A percentile compares a stretch with the other conserved stretches of the same genome.
Evolutionary conservation across 23 tunicate genomes (phyloP).

Genomic region (Styela clava): DNA sequence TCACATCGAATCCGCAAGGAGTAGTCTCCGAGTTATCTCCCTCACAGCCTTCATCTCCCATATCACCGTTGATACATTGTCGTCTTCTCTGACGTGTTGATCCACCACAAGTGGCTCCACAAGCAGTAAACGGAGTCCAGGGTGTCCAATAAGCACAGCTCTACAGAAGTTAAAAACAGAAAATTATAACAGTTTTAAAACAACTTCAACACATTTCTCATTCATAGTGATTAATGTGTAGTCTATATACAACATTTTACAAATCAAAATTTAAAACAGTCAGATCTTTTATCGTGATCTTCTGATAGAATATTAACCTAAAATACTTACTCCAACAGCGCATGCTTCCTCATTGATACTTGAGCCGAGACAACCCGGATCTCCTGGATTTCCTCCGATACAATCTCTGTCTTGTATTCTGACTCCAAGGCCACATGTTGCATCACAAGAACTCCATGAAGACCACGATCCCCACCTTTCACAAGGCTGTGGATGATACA

Average conservation of each 20-base stretch:
- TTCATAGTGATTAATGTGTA: no score
- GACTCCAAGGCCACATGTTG: slow-evolving; percentile 71
- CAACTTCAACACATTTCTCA: no score
- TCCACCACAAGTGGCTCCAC: slow-evolving; percentile 28
- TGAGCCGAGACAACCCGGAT: slow-evolving; percentile 42
- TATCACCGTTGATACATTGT: slow-evolving; percentile 16
- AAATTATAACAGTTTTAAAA: no score
- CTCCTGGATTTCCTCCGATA: slow-evolving; percentile 46
- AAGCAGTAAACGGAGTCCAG: slow-evolving; percentile 5
- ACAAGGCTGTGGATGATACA: slow-evolving; percentile 28
- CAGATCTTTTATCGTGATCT: no score
- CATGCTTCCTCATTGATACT: slow-evolving; percentile 15
- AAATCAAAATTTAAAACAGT: no score
- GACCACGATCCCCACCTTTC: slow-evolving; percentile 58
- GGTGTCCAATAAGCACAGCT: slow-evolving; percentile 12
- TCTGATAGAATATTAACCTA: no score
- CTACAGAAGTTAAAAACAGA: no score
- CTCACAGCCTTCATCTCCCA: slow-evolving; percentile 22
- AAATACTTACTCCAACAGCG: slow-evolving; percentile 7
- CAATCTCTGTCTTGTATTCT: slow-evolving; percentile 42
- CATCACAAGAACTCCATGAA: slow-evolving; percentile 66
- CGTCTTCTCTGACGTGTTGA: background rate
- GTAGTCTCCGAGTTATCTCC: background rate
- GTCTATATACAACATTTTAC: no score
- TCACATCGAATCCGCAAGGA: slow-evolving; percentile 28